These are phyloP conservation scores for Clavelina lepadiformis DNA, from an alignment of 23 tunicate genomes.

Conservation along the genomic window DNA sequence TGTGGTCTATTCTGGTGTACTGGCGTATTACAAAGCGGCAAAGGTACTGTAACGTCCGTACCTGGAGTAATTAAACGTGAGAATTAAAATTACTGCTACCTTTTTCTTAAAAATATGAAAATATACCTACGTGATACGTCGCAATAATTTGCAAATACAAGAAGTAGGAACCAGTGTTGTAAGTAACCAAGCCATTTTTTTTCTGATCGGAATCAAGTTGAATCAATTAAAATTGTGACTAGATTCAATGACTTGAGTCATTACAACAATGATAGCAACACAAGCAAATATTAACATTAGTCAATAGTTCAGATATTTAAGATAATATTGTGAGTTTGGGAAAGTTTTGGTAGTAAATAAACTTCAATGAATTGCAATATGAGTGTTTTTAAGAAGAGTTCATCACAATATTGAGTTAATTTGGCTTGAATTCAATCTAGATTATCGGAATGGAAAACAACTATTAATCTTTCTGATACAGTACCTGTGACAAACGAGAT, in stretches of 20 bases:
- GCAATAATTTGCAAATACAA: too few species aligned
- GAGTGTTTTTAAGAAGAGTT: too few species aligned
- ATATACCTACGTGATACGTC: neutral
- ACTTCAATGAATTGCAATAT: too few species aligned
- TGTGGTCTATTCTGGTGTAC: constrained; percentile 70
- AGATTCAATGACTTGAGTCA: too few species aligned
- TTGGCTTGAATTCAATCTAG: too few species aligned
- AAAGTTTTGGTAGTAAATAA: neutral
- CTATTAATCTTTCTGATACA: neutral
- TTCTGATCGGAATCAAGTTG: too few species aligned
- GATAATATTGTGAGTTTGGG: neutral
- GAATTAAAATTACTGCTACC: neutral
- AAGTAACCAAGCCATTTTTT: too few species aligned
- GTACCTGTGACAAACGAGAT: constrained; percentile 65
- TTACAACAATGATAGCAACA: neutral
- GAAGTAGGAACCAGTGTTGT: too few species aligned
- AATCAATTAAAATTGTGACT: too few species aligned
- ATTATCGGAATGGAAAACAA: neutral
- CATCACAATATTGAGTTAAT: too few species aligned
- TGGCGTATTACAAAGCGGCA: constrained; percentile 89
- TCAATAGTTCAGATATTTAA: neutral
- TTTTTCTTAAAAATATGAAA: neutral
- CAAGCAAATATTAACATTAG: neutral
- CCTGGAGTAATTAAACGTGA: constrained; percentile 12
- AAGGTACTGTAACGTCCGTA: constrained; percentile 59